A percentile compares a stretch with the other conserved stretches of the same genome.
Conservation (phyloP, 37 sponge, comb jelly and placozoan genomes). For the Petrosia ficiformis region DNA sequence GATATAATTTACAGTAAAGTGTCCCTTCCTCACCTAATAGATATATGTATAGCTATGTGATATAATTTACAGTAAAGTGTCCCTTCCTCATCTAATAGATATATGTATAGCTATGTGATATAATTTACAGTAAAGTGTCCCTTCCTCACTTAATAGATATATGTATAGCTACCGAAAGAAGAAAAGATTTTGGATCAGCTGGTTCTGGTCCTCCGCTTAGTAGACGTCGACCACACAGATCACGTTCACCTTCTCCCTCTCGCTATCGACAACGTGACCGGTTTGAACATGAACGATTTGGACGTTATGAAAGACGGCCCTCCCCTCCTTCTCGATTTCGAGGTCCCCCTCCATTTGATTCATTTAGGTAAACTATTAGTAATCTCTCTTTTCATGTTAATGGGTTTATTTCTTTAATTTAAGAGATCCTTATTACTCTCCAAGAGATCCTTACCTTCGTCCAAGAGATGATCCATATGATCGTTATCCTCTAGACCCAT, state of each 20-base stretch:
- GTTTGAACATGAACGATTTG: background rate
- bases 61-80: no score
- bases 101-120: no score
- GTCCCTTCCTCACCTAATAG: no score
- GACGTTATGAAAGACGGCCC: background rate
- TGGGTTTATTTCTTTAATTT: no score
- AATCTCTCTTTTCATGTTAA: no score
- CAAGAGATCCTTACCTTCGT: background rate
- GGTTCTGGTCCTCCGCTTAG: no score
- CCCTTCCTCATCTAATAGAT: no score
- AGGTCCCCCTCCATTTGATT: background rate
- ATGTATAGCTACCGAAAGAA: slow-evolving; percentile 48
- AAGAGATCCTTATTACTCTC: no score
- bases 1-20: no score
- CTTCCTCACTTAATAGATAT: slow-evolving; percentile 27
- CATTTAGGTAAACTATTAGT: background rate
- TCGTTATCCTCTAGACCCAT: background rate
- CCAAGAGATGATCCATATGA: background rate
- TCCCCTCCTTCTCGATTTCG: background rate
- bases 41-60: no score
- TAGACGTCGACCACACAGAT: background rate
- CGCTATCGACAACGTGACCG: background rate
- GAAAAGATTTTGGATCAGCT: slow-evolving; percentile 19
- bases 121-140: background rate
- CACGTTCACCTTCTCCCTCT: slow-evolving; percentile 5